Conservation (phyloP, 2,888 invertebrate genomes). For the Drosophila parthenogenetica region DNA sequence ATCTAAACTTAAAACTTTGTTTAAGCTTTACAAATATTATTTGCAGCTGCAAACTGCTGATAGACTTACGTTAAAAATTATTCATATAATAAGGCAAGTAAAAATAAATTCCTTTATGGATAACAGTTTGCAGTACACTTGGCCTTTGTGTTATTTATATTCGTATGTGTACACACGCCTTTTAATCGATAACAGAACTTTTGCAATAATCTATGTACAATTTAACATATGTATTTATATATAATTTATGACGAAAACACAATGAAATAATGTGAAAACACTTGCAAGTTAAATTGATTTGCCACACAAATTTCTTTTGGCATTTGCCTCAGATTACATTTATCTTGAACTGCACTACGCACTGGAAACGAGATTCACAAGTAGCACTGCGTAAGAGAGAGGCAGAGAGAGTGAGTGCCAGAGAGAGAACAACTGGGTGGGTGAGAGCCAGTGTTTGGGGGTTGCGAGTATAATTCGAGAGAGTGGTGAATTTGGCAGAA, state of each 20-base stretch:
- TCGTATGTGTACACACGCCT: conserved; percentile 3
- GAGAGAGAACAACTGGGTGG: not conserved
- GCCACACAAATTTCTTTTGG: conserved; percentile 46
- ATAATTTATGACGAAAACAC: conserved; percentile 17
- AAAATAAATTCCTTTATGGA: conserved; percentile 26
- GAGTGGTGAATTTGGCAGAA: conserved; percentile 62
- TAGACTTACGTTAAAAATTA: conserved; percentile 35
- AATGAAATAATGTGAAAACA: conserved; percentile 21
- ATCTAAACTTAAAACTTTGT: conserved; percentile 4
- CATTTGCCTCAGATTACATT: conserved; percentile 46
- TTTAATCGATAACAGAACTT: conserved; percentile 28
- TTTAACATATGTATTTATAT: not conserved
- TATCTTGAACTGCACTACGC: conserved; percentile 51
- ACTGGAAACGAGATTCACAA: conserved; percentile 42
- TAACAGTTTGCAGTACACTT: conserved; percentile 42
- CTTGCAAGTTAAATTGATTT: conserved; percentile 45
- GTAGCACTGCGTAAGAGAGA: conserved; percentile 9
- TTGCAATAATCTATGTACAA: conserved; percentile 18
- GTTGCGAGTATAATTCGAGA: conserved; percentile 8
- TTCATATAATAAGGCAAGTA: conserved; percentile 2
- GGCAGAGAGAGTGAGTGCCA: conserved; percentile 3
- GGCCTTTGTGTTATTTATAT: conserved; percentile 37
- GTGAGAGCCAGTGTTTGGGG: conserved; percentile 14
- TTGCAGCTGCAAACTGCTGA: conserved; percentile 15
- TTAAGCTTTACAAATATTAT: not conserved